Evolutionary conservation across 1,140 invertebrate genomes (phyloP), one percentile per base, ranked within the genome.

Genomic region (Drosophila kanapiae): DNA sequence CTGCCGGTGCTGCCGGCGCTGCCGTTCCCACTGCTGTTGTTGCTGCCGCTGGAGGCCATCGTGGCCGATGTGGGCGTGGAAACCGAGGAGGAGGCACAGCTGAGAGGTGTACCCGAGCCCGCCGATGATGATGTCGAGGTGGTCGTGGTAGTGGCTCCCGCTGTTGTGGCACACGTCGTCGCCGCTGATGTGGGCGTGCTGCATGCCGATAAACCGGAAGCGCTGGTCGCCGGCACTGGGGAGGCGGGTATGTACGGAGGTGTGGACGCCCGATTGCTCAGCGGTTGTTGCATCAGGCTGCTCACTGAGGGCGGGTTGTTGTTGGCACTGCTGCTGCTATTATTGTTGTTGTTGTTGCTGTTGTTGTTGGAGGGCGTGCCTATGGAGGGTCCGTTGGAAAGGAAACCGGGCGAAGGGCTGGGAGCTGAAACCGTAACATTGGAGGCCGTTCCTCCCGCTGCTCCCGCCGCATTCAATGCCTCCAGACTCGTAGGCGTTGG

Each of bases 231-330:
- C 59, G 91, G 77, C 58, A 78, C 77, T 49, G 84, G 92, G 6
- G 88, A 92, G 72, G 83, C 75, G 60, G 83, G 77, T 56, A 87
- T 79, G 43, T 81, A 83, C 10, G 92, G 85, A 29, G 91, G 91
- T 40, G 91, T 83, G 38, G 78, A 75, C 14, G 83, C 77, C 0
- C 82, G 90, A 48, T 86, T 91, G 53, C 84, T 91, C 33, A 88
- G 37, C n/a, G 92, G 88, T 43, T 92, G 88, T 38, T 92, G 91
- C 78, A 93, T 91, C 2, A 93, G 51, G 23, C 93, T 94, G 47
- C 93, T 93, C 13, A 94, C 93, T 14, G 94, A 92, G 49, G 94
- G 94, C 40, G 94, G 94, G 76, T 94, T 93, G 58, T 91, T 92
- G 70, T 62, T 70, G 31, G 67, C 67, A 68, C 67, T 75, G 4